Percentiles rank a stretch among this genome's conserved stretches.
phyloP scores from a whole-genome alignment of 2,797 vertebrate species.

The Amblyopsis hoosieri region DNA sequence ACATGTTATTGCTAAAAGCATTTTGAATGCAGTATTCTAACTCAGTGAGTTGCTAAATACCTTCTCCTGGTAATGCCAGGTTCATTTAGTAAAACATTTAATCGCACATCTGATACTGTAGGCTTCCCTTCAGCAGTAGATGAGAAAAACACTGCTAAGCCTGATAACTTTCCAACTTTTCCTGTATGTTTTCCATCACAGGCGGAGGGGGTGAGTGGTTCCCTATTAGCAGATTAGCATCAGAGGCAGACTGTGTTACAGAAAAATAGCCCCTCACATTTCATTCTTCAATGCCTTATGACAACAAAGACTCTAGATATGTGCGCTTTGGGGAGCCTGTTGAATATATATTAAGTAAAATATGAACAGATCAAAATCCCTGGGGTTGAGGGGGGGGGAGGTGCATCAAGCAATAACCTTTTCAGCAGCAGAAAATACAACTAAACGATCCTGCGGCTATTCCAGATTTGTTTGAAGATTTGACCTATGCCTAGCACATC shows the following conservation, averaged over 20 bases:
- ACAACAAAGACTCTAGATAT: constrained; percentile 18
- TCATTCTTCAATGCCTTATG: constrained; percentile 34
- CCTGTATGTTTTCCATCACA: constrained; percentile 51
- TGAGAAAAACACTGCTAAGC: constrained; percentile 14
- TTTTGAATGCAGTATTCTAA: neutral
- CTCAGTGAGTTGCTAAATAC: constrained; percentile 4
- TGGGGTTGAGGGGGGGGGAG: neutral
- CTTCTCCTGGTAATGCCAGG: constrained; percentile 8
- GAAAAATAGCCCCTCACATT: constrained; percentile 26
- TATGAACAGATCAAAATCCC: constrained; percentile 2
- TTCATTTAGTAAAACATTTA: constrained; percentile 18
- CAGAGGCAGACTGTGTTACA: constrained; percentile 27
- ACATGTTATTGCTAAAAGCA: no score
- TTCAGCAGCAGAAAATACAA: constrained; percentile 7
- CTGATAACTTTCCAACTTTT: constrained; percentile 15
- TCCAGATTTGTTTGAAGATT: constrained; percentile 38
- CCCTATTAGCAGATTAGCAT: constrained; percentile 44
- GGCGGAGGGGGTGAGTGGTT: constrained; percentile 36
- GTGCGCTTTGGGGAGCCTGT: neutral
- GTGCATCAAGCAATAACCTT: constrained; percentile 9
- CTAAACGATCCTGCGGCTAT: constrained; percentile 10
- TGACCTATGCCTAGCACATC: constrained; percentile 48
- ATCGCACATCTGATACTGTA: constrained; percentile 18
- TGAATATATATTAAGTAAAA: constrained; percentile 14
- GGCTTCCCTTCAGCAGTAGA: constrained; percentile 17